Base-by-base conservation (phyloP, 2,797 vertebrate genomes). In the Heliangelus exortis region DNA sequence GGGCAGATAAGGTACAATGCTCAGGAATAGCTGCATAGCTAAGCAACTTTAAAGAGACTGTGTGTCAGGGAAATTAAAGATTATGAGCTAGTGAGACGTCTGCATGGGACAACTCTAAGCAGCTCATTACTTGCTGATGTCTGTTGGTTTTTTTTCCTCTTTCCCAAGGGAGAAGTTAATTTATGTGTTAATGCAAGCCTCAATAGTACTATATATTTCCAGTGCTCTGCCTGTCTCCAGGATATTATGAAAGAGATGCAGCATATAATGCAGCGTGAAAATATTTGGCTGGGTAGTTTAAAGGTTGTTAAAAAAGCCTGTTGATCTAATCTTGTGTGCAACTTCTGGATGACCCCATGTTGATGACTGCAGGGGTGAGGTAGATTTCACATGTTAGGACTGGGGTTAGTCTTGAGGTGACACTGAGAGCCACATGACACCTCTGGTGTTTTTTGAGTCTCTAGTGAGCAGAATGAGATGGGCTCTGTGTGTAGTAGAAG, bases 191-290 rank as follows among this genome's bases (percentile, higher is more conserved):
- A 84, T 82, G 72, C 29, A 69, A 77, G 28, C 62, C 62, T 94
- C 84, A 63, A 9, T 86, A 85, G 76, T 26, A 66, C 20, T 84
- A 59, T 85, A 93, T 72, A 20, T 93, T 97, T 96, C 75, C 63
- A 87, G 67, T 75, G 50, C 92, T 92, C 53, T 94, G 77, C 86
- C 75, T 90, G 53, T 90, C 51, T 88, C 86, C 53, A 62, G 58
- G 71, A 51, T 76, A 9, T 79, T 86, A 26, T 34, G 68, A 85
- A 94, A 92, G 90, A 61, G 72, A 41, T 54, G 26, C 55, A 90
- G 34, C 69, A 14, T 69, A 31, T 68, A 65, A 53, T 84, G 53
- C 7, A 69, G 63, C 4, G 0, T 69, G 71, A 55, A 86, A 53
- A 25, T 50, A 63, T 71, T 92, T 68, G 66, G 34, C 77, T 43